Evolutionary conservation across 2,113 vertebrate genomes (phyloP).

Genomic region (Cygnus buccinator): DNA sequence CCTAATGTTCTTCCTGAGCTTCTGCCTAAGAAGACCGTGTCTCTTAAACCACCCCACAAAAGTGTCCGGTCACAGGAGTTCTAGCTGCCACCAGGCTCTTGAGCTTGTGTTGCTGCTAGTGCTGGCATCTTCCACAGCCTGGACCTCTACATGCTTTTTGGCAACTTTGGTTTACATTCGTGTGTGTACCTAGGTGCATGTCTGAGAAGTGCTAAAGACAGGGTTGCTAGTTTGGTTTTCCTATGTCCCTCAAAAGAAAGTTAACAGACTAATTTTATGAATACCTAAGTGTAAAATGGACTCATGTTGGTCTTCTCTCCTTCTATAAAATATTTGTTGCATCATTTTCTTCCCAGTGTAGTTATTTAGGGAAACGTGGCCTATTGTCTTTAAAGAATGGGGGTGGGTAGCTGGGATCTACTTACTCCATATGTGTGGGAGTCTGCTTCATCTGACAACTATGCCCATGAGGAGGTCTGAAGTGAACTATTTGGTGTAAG

Average conservation of each 20-base stretch:
- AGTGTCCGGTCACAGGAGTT: neutral
- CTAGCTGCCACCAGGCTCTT: neutral
- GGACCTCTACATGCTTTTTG: neutral
- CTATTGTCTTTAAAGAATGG: neutral
- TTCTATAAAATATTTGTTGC: neutral
- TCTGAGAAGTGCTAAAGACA: neutral
- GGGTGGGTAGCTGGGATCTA: neutral
- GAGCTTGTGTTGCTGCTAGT: neutral
- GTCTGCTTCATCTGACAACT: neutral
- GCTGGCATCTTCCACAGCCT: neutral
- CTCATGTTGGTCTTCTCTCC: neutral
- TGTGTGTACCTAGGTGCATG: neutral
- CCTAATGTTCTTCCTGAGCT: constrained; percentile 79
- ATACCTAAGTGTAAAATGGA: neutral
- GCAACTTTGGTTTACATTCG: neutral
- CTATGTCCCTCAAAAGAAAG: neutral
- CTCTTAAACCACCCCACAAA: neutral
- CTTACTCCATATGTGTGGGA: neutral
- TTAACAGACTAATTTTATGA: neutral
- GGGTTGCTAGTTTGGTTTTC: neutral
- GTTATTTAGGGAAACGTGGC: neutral
- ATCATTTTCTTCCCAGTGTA: neutral
- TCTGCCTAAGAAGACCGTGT: constrained; percentile 70
- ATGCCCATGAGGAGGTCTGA: neutral
- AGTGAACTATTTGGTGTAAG: neutral